Evolutionary conservation across 2,113 vertebrate genomes (phyloP), one percentile per base, ranked within the genome.

Genomic region (Rana temporaria): DNA sequence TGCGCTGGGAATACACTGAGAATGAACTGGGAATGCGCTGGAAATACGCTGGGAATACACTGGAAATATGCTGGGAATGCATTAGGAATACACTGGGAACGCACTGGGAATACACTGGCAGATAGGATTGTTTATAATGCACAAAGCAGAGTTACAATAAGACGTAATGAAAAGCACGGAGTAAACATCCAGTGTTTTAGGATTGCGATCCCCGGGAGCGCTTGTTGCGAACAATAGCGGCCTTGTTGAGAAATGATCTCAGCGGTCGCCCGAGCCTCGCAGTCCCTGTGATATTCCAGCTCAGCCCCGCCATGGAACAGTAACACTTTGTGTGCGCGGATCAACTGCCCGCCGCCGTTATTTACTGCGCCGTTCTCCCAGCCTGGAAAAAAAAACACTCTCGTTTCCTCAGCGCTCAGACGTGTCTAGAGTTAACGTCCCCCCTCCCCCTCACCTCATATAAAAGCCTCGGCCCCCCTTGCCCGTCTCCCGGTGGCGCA

Each of bases 281-380:
- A 62, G 48, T 22, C 57, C 60, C 78, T 81, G 4, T 76, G 59
- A n/a, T 72, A 79, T 60, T 79, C 74, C 59, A 32, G 56, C 24
- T 19, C 66, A 68, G 64, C 14, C 53, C 78, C 24, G 26, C 57
- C 5, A 74, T 20, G 17, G 84, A 82, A 71, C 34, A 83, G 79
- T 78, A 62, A 64, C 82, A 81, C 6, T 74, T 34, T 83, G 79
- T 55, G 19, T 19, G 20, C 53, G 17, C 48, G 59, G 76, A n/a
- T 32, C 79, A 32, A 16, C 20, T 68, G 66, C 56, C 32, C 26
- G 55, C 65, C 42, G 42, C 73, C 7, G 6, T 79, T 81, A 30
- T 65, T 84, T 84, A 68, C 17, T 16, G 22, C 38, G 22, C 18
- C 18, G 53, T 26, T 12, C 19, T 24, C 20, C 48, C 7, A 17